These are phyloP conservation scores for Margaritifera margaritifera DNA, from an alignment of 2,888 invertebrate genomes.

Conservation along the genomic window DNA sequence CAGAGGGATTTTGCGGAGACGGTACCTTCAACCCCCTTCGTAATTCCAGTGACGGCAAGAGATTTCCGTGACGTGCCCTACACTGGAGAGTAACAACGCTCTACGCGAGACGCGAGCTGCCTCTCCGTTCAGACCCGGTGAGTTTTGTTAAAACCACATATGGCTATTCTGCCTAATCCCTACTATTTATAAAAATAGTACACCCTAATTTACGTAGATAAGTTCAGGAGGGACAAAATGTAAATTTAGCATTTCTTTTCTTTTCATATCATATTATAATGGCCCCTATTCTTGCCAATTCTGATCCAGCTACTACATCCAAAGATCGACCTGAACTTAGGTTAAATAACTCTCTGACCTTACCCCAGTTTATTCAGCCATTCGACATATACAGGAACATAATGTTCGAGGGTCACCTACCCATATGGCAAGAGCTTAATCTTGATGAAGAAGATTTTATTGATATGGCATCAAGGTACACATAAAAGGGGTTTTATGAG, in stretches of 20 bases:
- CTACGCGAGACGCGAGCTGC: no score
- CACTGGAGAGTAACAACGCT: no score
- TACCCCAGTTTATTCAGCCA: slow-evolving; percentile 14
- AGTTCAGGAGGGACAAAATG: slow-evolving; percentile 14
- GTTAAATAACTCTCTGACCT: not conserved
- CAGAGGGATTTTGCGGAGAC: no score
- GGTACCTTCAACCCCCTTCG: no score
- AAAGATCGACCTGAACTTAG: no score
- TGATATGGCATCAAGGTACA: no score
- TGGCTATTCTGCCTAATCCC: slow-evolving; percentile 12
- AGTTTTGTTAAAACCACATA: not conserved
- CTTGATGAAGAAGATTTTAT: no score
- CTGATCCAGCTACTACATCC: not conserved
- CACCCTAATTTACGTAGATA: slow-evolving; percentile 7
- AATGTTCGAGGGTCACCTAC: slow-evolving; percentile 10
- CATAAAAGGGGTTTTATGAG: no score
- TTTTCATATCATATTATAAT: slow-evolving; percentile 12
- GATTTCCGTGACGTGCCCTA: no score
- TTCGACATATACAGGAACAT: slow-evolving; percentile 22
- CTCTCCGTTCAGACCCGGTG: no score
- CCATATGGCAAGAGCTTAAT: no score
- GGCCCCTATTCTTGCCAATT: slow-evolving; percentile 1
- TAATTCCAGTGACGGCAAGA: no score
- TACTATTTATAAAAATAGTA: slow-evolving; percentile 11
- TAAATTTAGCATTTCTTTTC: slow-evolving; percentile 13